phyloP scores from a whole-genome alignment of 2,888 invertebrate genomes.

The Exocentrus adspersus region DNA sequence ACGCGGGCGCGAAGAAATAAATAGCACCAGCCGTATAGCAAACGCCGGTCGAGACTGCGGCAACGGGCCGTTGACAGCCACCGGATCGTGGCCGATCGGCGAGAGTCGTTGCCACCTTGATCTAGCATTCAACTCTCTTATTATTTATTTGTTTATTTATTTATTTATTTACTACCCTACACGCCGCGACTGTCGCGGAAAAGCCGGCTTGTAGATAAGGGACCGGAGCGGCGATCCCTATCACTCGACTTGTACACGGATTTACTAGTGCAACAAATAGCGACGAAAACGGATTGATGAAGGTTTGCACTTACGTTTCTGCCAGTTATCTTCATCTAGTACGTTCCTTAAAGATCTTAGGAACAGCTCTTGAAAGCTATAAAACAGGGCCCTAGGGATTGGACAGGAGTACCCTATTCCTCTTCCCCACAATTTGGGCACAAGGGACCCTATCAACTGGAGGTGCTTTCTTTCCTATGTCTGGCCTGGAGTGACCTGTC shows the following conservation, averaged over 20 bases:
- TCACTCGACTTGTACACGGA: not conserved
- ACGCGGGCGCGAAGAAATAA: constrained; percentile 47
- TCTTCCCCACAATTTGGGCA: too few species aligned
- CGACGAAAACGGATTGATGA: too few species aligned
- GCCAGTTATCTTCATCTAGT: too few species aligned
- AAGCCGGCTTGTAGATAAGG: not conserved
- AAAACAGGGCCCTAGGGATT: too few species aligned
- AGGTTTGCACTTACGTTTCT: too few species aligned
- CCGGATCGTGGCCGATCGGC: constrained; percentile 48
- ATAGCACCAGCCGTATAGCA: constrained; percentile 52
- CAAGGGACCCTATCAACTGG: too few species aligned
- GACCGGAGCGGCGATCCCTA: not conserved
- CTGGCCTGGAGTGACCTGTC: too few species aligned
- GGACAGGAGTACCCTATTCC: too few species aligned
- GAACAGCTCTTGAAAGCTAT: too few species aligned
- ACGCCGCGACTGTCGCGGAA: not conserved
- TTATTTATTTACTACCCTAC: constrained; percentile 21
- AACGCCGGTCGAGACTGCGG: constrained; percentile 57
- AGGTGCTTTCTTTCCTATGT: too few species aligned
- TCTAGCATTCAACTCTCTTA: constrained; percentile 54
- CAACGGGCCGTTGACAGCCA: constrained; percentile 50
- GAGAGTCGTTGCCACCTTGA: constrained; percentile 53
- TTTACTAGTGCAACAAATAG: not conserved
- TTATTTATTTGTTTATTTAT: too few species aligned
- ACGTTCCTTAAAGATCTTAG: too few species aligned